Evolutionary conservation across 2,797 vertebrate species (phyloP).

Genomic region (Gymnothorax reevesii): DNA sequence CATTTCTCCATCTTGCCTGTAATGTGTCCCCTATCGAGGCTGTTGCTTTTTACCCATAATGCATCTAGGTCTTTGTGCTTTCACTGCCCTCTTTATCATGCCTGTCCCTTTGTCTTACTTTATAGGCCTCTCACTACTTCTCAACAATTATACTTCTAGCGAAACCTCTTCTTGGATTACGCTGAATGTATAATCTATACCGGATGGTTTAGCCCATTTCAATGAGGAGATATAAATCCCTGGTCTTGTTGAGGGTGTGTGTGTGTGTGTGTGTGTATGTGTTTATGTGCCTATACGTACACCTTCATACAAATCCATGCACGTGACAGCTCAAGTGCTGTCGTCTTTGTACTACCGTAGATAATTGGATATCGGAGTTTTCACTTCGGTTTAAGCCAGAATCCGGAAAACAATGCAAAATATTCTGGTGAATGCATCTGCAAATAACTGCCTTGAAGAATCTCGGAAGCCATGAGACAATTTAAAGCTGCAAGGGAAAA

Average conservation of each 20-base stretch:
- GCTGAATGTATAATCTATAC: conserved; percentile 1
- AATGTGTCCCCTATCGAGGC: too few species aligned
- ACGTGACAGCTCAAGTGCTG: neutral
- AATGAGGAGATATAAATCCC: neutral
- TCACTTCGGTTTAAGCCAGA: neutral
- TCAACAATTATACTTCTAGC: neutral
- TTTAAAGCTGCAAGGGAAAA: neutral
- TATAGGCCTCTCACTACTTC: neutral
- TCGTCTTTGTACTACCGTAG: neutral
- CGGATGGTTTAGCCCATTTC: neutral
- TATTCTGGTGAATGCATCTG: neutral
- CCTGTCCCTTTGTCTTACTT: neutral
- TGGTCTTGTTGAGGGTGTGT: neutral
- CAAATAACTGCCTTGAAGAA: neutral
- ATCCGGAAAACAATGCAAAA: neutral
- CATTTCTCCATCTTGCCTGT: neutral
- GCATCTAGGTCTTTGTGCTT: neutral
- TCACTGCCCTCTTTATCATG: neutral
- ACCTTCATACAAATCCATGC: neutral
- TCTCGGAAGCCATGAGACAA: neutral
- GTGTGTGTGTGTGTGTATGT: neutral
- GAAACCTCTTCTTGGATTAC: neutral
- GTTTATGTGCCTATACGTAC: neutral
- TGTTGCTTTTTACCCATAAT: too few species aligned
- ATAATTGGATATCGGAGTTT: neutral